Base-by-base conservation (phyloP, 2,888 invertebrate genomes). In the Agelastica alni region DNA sequence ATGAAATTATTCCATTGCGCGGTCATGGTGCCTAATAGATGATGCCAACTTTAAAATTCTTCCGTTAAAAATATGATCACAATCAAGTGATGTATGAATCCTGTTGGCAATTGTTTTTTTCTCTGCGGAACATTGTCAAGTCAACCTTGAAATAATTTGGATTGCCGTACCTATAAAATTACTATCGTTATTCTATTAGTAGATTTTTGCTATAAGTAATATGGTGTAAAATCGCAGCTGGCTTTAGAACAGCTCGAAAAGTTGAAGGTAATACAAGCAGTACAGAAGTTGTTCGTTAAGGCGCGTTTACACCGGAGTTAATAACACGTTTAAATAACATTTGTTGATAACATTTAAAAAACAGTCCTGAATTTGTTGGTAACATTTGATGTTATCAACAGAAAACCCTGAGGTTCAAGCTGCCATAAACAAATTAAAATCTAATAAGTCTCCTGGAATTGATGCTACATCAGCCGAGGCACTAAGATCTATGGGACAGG, bases 11-110 rank as follows among this genome's bases (percentile, higher is more conserved):
- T 36, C 14, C n/a, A 44, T 44, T 28, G 30, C 18, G 18, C 20
- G 44, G 44, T 45, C 44, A 45, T 32, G 32, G 44, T 34, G 32
- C 44, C 10, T 32, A 32, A 45, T 17, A 30, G 17, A 20, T 32
- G 18, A 18, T 32, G 20, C 37, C 43, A 51, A 51, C 51, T 43
- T 18, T 16, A 44, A 37, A 31, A 37, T 16, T 12, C 30, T 37
- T 13, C 44, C 39, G 53, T 42, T 47, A 47, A 47, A 42, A 26
- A 46, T 53, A 53, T 46, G 41, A 53, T 53, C 34, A 51, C 56
- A 56, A 41, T 55, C 53, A 58, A 63, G 53, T 60, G 63, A 61
- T 57, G 61, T 64, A 64, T 64, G 56, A 64, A 63, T 64, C 64
- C 64, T 62, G 64, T 58, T 56, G 52, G 46, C 51, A 52, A 58